A percentile compares a stretch with the other conserved stretches of the same genome.
Conservation (phyloP, 2,888 invertebrate genomes). For the Tetragonisca angustula region DNA sequence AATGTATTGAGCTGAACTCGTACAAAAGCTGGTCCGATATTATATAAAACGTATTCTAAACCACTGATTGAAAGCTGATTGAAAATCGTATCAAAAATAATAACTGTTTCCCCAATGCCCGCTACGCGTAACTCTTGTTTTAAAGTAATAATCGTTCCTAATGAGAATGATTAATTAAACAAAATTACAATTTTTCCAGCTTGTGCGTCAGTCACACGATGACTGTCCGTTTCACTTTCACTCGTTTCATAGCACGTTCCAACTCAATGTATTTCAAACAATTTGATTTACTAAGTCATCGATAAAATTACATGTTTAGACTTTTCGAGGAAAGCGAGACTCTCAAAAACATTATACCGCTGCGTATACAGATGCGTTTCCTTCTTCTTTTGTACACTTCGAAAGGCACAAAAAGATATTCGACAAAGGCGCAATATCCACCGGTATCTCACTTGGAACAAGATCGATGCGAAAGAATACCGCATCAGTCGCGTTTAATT, state of each 20-base stretch:
- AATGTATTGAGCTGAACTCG: not conserved
- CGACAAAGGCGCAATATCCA: not conserved
- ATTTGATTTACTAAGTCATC: too few relatives aligned
- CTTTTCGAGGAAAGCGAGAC: too few relatives aligned
- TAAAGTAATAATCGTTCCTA: not conserved
- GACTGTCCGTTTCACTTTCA: too few relatives aligned
- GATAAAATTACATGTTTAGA: too few relatives aligned
- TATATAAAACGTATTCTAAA: not conserved
- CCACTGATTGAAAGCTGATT: not conserved
- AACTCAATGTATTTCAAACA: too few relatives aligned
- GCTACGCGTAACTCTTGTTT: not conserved
- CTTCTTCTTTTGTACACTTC: too few relatives aligned
- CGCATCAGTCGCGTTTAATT: constrained; percentile 48
- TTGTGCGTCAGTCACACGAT: too few relatives aligned
- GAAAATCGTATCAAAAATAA: not conserved
- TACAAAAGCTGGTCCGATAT: not conserved
- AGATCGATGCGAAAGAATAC: constrained; percentile 17
- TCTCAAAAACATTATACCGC: too few relatives aligned
- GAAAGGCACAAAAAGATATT: not conserved
- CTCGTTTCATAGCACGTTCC: too few relatives aligned
- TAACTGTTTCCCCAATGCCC: not conserved
- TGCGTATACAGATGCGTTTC: too few relatives aligned
- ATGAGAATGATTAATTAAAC: too few relatives aligned
- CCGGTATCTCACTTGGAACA: constrained; percentile 3
- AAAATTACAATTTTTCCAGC: too few relatives aligned